Evolutionary conservation across 2,888 invertebrate species (phyloP), one percentile per base, ranked within the genome.

Genomic region (Lycaena phlaeas): DNA sequence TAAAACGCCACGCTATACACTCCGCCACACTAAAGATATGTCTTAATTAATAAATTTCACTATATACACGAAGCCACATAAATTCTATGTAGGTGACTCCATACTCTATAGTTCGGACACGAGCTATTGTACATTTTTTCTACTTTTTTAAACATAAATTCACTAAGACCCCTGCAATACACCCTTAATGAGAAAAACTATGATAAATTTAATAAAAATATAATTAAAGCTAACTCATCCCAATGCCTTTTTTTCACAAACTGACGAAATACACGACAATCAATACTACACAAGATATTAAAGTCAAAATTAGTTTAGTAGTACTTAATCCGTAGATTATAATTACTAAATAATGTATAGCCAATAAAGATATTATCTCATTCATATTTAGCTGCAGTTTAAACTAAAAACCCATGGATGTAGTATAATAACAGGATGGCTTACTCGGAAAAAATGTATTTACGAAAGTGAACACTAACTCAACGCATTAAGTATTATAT

Each of bases 41-140:
- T 22, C 17, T 6, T 12, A 1, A 22, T 22, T 34, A 34, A 34
- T 34, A 18, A 22, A n/a, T 27, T n/a, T 3, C 3, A 27, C 11
- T 18, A 22, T 34, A 17, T 11, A 34, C 18, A 34, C 6, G 11
- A 27, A 27, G 14, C 28, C 12, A 34, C 18, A 9, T 31, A 17
- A 17, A 12, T 7, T 22, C 18, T 10, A 22, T 18, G 22, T 9
- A 34, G 5, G 34, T 22, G 22, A 6, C 22, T 22, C 5, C 3
- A 11, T 17, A 34, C 34, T 22, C n/a, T 18, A 34, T 34, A 17
- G 34, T 34, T 34, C 34, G 34, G 34, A 11, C 18, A 22, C 22
- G 12, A 3, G 12, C 11, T 34, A 22, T 12, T 11, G 9, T 7
- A 12, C 22, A 2, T 3, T 7, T 3, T 22, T 5, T 31, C 11